phyloP scores from a whole-genome alignment of 1,140 invertebrate species.

The Eueides isabella region DNA sequence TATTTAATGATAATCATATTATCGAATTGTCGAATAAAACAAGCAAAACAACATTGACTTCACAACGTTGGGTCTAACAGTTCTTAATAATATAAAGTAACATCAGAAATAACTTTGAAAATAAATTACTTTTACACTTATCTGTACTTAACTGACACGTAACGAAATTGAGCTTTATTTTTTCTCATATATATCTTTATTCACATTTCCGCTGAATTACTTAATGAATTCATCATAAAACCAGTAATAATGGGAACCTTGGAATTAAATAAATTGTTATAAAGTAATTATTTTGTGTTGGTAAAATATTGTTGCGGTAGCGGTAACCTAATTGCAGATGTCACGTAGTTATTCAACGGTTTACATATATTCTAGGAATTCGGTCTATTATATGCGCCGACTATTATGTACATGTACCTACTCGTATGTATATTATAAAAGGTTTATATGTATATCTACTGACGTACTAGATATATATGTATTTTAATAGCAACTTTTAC shows the following conservation, averaged over 20 bases:
- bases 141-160: background rate
- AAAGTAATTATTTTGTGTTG: background rate
- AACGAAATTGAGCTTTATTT: background rate
- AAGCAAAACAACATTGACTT: background rate
- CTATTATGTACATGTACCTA: background rate
- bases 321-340: background rate
- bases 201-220: background rate
- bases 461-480: too few relatives aligned
- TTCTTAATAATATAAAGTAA: background rate
- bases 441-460: too few relatives aligned
- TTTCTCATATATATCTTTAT: background rate
- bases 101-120: background rate
- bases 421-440: too few relatives aligned
- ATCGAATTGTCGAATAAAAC: too few relatives aligned
- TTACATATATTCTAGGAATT: background rate
- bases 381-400: background rate
- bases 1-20: too few relatives aligned
- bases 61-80: background rate
- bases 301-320: background rate
- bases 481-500: too few relatives aligned
- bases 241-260: background rate
- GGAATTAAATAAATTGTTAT: background rate
- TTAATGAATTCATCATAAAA: background rate
- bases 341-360: conserved; percentile 2
- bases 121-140: background rate